Evolutionary conservation across 2,113 vertebrate species (phyloP).

Genomic region (Psilopogon haemacephalus): DNA sequence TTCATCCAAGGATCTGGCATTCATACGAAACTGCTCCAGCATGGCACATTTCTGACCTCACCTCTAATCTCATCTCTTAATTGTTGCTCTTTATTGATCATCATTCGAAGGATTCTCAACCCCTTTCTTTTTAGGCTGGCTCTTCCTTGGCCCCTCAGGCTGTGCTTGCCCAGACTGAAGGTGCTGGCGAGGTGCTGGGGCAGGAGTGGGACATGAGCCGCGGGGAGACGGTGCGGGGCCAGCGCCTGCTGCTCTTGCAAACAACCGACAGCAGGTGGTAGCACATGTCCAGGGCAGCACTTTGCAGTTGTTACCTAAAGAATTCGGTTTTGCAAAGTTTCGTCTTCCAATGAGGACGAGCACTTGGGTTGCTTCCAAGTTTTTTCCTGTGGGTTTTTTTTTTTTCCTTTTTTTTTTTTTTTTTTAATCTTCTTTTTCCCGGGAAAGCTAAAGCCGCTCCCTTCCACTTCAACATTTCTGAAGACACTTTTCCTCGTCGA

Average conservation of each 20-base stretch:
- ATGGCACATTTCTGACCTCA: background rate
- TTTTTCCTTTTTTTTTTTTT: too few species aligned
- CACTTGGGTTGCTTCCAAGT: background rate
- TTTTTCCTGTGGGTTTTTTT: too few species aligned
- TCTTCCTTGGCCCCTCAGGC: background rate
- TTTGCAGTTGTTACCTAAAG: background rate
- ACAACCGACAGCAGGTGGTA: conserved; percentile 52
- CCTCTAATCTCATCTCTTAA: background rate
- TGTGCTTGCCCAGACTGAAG: background rate
- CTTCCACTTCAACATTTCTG: background rate
- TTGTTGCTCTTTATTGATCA: background rate
- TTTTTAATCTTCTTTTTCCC: too few species aligned
- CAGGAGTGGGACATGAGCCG: background rate
- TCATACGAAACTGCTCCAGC: background rate
- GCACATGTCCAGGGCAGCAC: conserved; percentile 27
- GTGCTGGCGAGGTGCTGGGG: background rate
- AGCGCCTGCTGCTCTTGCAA: conserved; percentile 7
- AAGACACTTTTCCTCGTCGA: background rate
- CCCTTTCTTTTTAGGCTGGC: background rate
- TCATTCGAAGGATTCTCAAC: background rate
- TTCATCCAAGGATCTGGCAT: background rate
- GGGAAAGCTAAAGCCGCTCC: background rate
- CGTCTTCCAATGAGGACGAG: background rate
- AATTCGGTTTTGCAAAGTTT: background rate
- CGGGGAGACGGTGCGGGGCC: fast-evolving